A percentile compares a stretch with the other conserved stretches of the same genome.
These are phyloP conservation scores for Bucco capensis DNA, from an alignment of 2,113 vertebrate genomes.

Conservation along the genomic window DNA sequence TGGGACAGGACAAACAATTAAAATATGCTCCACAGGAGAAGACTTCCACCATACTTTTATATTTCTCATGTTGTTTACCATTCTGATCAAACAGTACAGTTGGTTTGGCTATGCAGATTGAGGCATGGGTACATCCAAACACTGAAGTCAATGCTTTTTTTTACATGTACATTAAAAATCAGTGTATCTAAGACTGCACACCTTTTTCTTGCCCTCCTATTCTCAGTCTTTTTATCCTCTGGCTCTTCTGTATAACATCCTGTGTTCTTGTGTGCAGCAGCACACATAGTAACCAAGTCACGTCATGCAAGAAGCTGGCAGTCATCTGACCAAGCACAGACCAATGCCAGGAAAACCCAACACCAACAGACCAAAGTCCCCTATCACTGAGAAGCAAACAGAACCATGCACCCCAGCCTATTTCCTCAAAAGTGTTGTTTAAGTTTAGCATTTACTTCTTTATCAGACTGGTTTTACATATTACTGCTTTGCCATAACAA, in stretches of 20 bases:
- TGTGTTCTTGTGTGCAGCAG: not conserved
- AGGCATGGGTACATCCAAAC: not conserved
- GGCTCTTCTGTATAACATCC: not conserved
- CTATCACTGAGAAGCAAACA: not conserved
- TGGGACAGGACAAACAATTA: not conserved
- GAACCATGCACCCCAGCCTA: not conserved
- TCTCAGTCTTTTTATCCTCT: not conserved
- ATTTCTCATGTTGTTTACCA: not conserved
- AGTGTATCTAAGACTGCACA: not conserved
- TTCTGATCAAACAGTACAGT: not conserved
- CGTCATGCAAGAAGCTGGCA: not conserved
- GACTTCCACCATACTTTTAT: not conserved
- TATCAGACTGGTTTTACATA: not conserved
- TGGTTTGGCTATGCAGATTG: not conserved
- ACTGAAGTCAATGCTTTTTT: not conserved
- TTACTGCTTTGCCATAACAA: not conserved
- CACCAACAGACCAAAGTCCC: not conserved
- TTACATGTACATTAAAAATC: rapidly evolving
- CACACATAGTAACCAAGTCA: not conserved
- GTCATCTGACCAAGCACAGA: not conserved
- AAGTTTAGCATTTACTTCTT: not conserved
- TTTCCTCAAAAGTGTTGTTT: not conserved
- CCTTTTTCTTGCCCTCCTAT: not conserved
- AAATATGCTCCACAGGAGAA: not conserved
- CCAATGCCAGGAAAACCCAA: not conserved